Conservation (phyloP, 2,888 invertebrate genomes). For the Nasonia oneida region DNA sequence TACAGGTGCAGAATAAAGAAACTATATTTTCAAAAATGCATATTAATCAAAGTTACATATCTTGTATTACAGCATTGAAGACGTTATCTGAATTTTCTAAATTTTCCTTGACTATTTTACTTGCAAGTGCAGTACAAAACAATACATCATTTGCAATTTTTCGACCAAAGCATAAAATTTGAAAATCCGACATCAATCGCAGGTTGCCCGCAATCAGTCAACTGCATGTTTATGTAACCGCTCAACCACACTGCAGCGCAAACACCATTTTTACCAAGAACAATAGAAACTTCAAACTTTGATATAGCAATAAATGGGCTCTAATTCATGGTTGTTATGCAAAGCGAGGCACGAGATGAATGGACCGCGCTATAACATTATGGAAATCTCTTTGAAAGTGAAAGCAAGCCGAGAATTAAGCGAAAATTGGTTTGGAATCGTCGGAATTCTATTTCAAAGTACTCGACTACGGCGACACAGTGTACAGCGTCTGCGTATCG, state of each 20-base stretch:
- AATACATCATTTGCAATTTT: background rate
- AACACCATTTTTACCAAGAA: slow-evolving; percentile 7
- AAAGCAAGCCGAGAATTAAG: background rate
- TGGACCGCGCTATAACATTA: background rate
- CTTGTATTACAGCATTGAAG: too few species aligned
- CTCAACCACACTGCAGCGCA: background rate
- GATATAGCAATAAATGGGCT: slow-evolving; percentile 5
- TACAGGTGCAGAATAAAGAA: background rate
- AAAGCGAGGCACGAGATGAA: slow-evolving; percentile 14
- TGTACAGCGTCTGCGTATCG: background rate
- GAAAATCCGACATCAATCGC: background rate
- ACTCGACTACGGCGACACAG: background rate
- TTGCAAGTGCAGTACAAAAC: background rate
- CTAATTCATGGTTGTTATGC: background rate
- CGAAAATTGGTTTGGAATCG: background rate
- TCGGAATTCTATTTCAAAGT: background rate
- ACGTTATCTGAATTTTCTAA: too few species aligned
- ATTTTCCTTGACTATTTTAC: too few species aligned
- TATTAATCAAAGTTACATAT: background rate
- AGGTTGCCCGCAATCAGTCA: background rate
- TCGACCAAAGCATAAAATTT: background rate
- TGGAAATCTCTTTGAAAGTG: background rate
- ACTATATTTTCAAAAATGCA: background rate
- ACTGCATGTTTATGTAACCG: background rate
- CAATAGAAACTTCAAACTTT: slow-evolving; percentile 15